Base-by-base conservation (phyloP, 64 coral and sea anemone species). In the Porites australiensis region DNA sequence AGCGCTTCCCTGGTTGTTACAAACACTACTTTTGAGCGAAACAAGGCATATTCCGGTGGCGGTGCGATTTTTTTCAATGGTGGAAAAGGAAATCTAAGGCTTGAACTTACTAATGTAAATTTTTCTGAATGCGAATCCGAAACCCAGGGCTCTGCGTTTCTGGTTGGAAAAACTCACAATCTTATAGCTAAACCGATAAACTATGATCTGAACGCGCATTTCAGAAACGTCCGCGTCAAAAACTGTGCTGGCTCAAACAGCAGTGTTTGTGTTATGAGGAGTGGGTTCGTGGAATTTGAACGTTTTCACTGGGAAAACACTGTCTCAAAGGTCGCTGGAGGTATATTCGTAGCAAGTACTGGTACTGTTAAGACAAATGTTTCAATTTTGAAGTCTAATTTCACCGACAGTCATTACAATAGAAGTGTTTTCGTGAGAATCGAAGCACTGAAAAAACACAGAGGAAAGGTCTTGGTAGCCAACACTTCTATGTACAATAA, bases 401-500 rank as follows among this genome's bases (percentile, higher is more conserved):
- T 84, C 63, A 49, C 19, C 2, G 50, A 51, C 57, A 57, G 21
- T 6, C 22, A 27, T 13, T 54, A 10, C 43, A 66, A 83, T 67
- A 43, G 62, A 45, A 49, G 80, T 19, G 61, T 66, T 66, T 83
- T 83, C 11, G 81, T 63, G 47, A 65, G 44, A 4, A 65, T 84
- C n/a, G 14, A 64, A 49, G 63, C 63, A 12, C n/a, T 69, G 8
- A 8, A 47, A 11, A 84, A 21, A 21, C 15, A 68, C 44, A 84
- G 5, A 65, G 81, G 81, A 68, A 51, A 8, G 4, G 81, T 69
- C 3, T 21, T 6, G 4, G 18, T 84, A 18, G 15, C 18, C 8
- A 68, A 84, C 12, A 51, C 63, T 8, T 68, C 81, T 63, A 67
- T 84, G 81, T 52, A 22, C n/a, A 52, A 84, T 13, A 84, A 18